Percentiles rank a stretch among this genome's conserved stretches.
phyloP scores from a whole-genome alignment of 1,140 invertebrate species.

The Drosophila willistoni region DNA sequence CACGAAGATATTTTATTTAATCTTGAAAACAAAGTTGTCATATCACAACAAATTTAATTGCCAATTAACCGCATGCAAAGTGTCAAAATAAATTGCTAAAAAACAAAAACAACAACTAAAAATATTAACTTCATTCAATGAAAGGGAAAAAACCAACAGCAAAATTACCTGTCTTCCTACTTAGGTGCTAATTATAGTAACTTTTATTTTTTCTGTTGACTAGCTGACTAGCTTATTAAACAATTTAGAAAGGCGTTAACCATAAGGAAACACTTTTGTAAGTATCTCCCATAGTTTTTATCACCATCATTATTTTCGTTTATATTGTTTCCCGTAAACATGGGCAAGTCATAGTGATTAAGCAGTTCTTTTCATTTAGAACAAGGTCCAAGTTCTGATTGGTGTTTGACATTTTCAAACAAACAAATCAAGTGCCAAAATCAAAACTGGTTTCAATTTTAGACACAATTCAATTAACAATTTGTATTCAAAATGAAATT shows the following conservation, averaged over 20 bases:
- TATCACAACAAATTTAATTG: constrained; percentile 38
- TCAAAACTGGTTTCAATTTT: constrained; percentile 1
- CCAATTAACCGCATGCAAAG: constrained; percentile 65
- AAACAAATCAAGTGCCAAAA: neutral
- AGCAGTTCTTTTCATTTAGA: constrained; percentile 6
- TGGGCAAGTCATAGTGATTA: neutral
- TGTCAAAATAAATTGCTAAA: constrained; percentile 49
- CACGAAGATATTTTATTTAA: constrained; percentile 6
- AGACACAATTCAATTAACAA: constrained; percentile 10
- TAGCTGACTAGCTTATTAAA: neutral
- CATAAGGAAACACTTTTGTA: constrained; percentile 2
- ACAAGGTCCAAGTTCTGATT: neutral
- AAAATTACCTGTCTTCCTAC: neutral
- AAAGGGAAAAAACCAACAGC: neutral
- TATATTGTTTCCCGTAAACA: neutral
- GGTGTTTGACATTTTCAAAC: neutral
- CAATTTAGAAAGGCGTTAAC: constrained; percentile 1
- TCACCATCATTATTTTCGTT: neutral
- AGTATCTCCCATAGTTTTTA: neutral
- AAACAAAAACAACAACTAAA: constrained; percentile 16
- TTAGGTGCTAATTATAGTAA: constrained; percentile 14
- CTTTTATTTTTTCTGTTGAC: neutral
- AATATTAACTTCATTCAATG: neutral
- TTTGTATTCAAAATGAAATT: neutral
- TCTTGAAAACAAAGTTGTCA: constrained; percentile 21